Evolutionary conservation across 2,113 vertebrate genomes (phyloP).

Genomic region (Limanda limanda): DNA sequence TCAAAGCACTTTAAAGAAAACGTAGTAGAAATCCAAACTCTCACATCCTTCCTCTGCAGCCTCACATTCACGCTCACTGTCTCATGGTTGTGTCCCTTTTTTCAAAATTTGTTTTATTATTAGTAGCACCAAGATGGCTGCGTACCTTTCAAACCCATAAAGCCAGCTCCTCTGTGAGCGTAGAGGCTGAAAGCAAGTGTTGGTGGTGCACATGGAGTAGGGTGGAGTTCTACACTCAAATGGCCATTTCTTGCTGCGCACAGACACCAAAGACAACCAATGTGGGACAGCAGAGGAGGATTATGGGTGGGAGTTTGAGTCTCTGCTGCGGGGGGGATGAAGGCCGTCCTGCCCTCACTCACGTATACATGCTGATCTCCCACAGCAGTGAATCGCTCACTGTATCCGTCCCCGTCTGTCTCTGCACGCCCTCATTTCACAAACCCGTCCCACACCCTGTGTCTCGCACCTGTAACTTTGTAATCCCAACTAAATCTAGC

Average conservation of each 20-base stretch:
- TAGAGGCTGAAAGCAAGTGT: constrained; percentile 27
- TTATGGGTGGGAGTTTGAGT: constrained; percentile 58
- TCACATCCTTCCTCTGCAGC: constrained; percentile 4
- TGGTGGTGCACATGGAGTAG: constrained; percentile 34
- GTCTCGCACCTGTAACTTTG: neutral
- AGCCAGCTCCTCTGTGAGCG: constrained; percentile 29
- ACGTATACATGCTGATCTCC: constrained; percentile 11
- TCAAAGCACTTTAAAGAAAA: neutral
- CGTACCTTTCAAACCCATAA: constrained; percentile 47
- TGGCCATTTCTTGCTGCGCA: constrained; percentile 31
- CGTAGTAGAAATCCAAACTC: constrained; percentile 5
- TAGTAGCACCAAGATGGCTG: neutral
- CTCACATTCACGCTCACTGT: neutral
- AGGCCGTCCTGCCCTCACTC: constrained; percentile 49
- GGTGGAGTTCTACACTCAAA: constrained; percentile 61
- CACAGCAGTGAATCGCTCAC: constrained; percentile 14
- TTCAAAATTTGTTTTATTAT: no score
- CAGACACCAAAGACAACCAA: constrained; percentile 40
- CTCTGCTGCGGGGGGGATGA: constrained; percentile 60
- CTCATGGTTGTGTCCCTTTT: neutral
- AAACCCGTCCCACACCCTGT: neutral
- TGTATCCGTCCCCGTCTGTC: constrained; percentile 13
- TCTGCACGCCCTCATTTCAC: constrained; percentile 6
- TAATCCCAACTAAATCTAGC: constrained; percentile 44
- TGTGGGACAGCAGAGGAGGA: constrained; percentile 52